Evolutionary conservation across 1,140 invertebrate genomes (phyloP), one percentile per base, ranked within the genome.

Genomic region (Brachionus koreanus): DNA sequence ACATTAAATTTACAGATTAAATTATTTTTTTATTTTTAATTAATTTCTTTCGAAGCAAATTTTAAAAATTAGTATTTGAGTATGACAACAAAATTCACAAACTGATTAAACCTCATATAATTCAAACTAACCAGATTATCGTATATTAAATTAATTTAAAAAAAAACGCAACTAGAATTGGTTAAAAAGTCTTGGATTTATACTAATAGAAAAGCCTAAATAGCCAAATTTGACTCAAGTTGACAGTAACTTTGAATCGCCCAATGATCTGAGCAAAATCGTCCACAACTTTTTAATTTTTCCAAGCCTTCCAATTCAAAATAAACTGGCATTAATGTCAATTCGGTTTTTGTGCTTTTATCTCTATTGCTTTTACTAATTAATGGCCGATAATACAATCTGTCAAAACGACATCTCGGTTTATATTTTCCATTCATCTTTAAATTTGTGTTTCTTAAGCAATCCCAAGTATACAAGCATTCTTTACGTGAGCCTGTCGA

Each of bases 251-350:
- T 19, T 39, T 90, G 83, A n/a, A 92, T 85, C 5, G 90, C 91
- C 91, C 91, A 92, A 83, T 92, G 91, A 86, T 92, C 91, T 85
- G 90, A 91, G 6, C 91, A 90, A 85, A 91, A 92, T 57, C 88
- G 86, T 75, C 89, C 88, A 82, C 90, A 90, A 6, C 87, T 87
- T 39, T 85, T 42, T 3, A 91, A 84, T 83, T 90, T 88, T 85
- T 92, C 88, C 16, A 91, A 83, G 19, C 91, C 91, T 82, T 90
- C 87, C 3, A 92, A 86, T 69, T 91, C 91, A 87, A 92, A 92
- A 86, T 91, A 88, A 19, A 86, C 86, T 23, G 88, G 88, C 65
- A 88, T 87, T 0, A 91, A 83, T 25, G 79, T 75, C 0, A 85
- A 69, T 6, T 61, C 39, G 49, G 46, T 13, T 37, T 77, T 77